Conservation (phyloP, 2,797 vertebrate genomes). For the Danio choprae region DNA sequence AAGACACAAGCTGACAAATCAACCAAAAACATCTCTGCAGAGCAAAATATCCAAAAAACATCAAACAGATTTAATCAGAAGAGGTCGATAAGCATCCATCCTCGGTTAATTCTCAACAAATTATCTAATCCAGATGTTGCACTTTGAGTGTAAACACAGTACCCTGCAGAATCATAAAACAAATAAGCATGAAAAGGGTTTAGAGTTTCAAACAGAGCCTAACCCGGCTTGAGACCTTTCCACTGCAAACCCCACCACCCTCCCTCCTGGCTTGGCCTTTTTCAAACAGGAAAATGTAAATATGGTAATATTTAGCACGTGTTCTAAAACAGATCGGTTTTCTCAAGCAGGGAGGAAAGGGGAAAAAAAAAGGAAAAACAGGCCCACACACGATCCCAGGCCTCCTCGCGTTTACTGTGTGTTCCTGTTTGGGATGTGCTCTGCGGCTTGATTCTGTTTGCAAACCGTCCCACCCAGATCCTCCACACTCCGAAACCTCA, state of each 20-base stretch:
- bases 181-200: constrained; percentile 94
- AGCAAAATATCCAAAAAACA: constrained; percentile 63
- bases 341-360: constrained; percentile 73
- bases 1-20: constrained; percentile 53
- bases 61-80: constrained; percentile 86
- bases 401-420: constrained; percentile 74
- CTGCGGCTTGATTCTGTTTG: constrained; percentile 76
- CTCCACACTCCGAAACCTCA: constrained; percentile 70
- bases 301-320: constrained; percentile 86
- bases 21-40: constrained; percentile 56
- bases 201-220: constrained; percentile 90
- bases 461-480: constrained; percentile 73
- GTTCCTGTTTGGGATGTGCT: constrained; percentile 73
- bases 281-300: constrained; percentile 87
- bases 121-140: constrained; percentile 99
- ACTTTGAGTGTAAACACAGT: constrained; percentile 90
- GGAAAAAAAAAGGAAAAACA: constrained; percentile 66
- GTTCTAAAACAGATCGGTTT: constrained; percentile 85
- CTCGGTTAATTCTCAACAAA: constrained; percentile 94
- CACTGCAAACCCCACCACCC: constrained; percentile 68
- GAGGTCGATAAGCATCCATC: constrained; percentile 87
- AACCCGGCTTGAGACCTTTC: constrained; percentile 80
- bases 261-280: constrained; percentile 76
- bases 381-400: constrained; percentile 82
- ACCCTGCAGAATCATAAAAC: constrained; percentile 94